Conservation (phyloP, 2,888 invertebrate genomes). For the Copidosoma aretas region DNA sequence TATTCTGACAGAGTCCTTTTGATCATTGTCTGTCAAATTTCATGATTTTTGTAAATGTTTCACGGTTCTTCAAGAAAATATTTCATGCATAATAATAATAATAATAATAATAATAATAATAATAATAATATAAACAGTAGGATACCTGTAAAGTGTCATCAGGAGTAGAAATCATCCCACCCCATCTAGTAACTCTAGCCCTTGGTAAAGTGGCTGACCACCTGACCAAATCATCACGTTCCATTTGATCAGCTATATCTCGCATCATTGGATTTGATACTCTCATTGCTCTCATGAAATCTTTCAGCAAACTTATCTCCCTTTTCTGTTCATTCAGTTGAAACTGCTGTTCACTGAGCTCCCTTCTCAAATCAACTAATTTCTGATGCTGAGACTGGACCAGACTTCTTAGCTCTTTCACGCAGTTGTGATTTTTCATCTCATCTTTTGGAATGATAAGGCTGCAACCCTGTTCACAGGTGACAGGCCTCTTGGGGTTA, state of each 20-base stretch:
- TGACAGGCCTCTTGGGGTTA: conserved; percentile 92
- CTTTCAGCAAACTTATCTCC: conserved; percentile 87
- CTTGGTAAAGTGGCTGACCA: conserved; percentile 85
- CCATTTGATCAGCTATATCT: conserved; percentile 92
- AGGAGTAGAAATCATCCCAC: conserved; percentile 98
- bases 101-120: background rate
- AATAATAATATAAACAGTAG: conserved; percentile 53
- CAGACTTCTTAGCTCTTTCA: conserved; percentile 82
- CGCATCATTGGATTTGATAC: conserved; percentile 91
- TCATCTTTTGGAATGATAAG: conserved; percentile 95
- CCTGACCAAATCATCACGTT: conserved; percentile 88
- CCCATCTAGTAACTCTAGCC: conserved; percentile 94
- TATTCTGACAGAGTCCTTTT: conserved; percentile 91
- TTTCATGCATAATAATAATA: background rate
- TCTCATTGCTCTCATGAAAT: conserved; percentile 92
- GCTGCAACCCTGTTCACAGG: conserved; percentile 93
- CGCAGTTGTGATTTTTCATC: conserved; percentile 92
- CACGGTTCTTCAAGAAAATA: background rate
- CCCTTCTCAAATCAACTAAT: conserved; percentile 84
- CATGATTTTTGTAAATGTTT: background rate
- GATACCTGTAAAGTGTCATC: conserved; percentile 88
- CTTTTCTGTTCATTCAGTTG: conserved; percentile 89
- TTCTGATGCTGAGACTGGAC: conserved; percentile 88
- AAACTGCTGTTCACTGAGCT: conserved; percentile 84
- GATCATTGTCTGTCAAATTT: conserved; percentile 81